Evolutionary conservation across 1,140 invertebrate species (phyloP), one percentile per base, ranked within the genome.

Genomic region (Drosophila mauritiana): DNA sequence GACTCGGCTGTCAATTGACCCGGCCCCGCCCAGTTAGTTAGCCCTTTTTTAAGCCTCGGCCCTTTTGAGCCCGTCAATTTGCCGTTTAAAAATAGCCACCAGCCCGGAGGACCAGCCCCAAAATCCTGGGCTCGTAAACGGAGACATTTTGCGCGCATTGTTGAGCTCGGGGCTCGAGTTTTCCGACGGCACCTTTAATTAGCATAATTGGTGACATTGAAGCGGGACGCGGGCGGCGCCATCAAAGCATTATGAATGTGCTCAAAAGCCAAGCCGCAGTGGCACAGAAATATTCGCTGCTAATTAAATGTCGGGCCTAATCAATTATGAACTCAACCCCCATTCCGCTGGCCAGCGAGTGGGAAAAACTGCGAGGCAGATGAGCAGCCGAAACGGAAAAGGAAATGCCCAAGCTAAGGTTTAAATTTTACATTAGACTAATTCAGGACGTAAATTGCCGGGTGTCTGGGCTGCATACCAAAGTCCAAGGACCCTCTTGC

Each of bases 341-440:
- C 27, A 27, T 34, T 63, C 57, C 59, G 31, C 15, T 62, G 53
- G 37, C 37, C 25, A 59, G 36, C 10, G 48, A 15, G 22, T 7
- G 11, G 17, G 40, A 55, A 34, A 20, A 39, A 20, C 27, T 11
- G 37, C 36, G 12, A 6, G n/a, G 36, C 49, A 62, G 52, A 62
- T 62, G 53, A 62, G 59, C 53, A 62, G 37, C n/a, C 25, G 8
- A 39, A 39, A 20, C 11, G 20, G 59, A 20, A 37, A 65, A 65
- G 46, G 37, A 63, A 54, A 53, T 31, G 62, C 48, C 59, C 42
- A 65, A 42, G 52, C 37, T 61, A 34, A 61, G 53, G 49, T 68
- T 68, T 85, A 64, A 74, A 90, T 90, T 90, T 78, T 90, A 86
- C 82, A 90, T 90, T 86, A 90, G 74, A 78, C 86, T 90, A 90